Evolutionary conservation across 2,888 invertebrate genomes (phyloP).

Genomic region (Lapara coniferarum): DNA sequence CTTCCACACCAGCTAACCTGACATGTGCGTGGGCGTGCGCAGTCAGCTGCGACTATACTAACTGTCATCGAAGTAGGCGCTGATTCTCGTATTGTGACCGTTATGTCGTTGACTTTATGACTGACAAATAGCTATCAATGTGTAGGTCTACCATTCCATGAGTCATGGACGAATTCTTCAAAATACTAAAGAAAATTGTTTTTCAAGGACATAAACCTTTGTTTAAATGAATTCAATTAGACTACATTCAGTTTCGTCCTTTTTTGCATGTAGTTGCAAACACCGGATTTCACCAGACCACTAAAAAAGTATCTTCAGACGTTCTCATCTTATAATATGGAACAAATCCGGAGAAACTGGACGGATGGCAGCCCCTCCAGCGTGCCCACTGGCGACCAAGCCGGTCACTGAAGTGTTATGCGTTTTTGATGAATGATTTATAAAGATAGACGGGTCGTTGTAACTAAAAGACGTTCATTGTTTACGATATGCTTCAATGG

Average conservation of each 20-base stretch:
- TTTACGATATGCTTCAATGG: constrained; percentile 19
- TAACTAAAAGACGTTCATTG: constrained; percentile 13
- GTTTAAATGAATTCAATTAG: too few relatives aligned
- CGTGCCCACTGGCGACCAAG: constrained; percentile 8
- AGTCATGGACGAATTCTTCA: not conserved
- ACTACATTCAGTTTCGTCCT: not conserved
- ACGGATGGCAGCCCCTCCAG: not conserved
- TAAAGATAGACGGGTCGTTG: constrained; percentile 16
- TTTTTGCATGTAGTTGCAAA: not conserved
- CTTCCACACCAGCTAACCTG: constrained; percentile 20
- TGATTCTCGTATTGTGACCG: constrained; percentile 33
- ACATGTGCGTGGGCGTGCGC: constrained; percentile 48
- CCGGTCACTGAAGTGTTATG: constrained; percentile 15
- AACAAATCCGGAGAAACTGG: not conserved
- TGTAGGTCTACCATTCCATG: not conserved
- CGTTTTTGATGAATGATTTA: constrained; percentile 24
- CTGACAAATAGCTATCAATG: constrained; percentile 23
- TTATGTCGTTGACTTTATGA: constrained; percentile 33
- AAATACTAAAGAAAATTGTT: not conserved
- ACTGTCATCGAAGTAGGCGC: constrained; percentile 32
- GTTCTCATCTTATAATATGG: not conserved
- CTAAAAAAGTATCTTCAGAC: too few relatives aligned
- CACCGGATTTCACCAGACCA: too few relatives aligned
- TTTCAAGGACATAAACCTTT: too few relatives aligned
- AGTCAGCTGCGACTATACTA: constrained; percentile 46